Evolutionary conservation across 2,797 vertebrate genomes (phyloP).

Genomic region (Emys orbicularis): DNA sequence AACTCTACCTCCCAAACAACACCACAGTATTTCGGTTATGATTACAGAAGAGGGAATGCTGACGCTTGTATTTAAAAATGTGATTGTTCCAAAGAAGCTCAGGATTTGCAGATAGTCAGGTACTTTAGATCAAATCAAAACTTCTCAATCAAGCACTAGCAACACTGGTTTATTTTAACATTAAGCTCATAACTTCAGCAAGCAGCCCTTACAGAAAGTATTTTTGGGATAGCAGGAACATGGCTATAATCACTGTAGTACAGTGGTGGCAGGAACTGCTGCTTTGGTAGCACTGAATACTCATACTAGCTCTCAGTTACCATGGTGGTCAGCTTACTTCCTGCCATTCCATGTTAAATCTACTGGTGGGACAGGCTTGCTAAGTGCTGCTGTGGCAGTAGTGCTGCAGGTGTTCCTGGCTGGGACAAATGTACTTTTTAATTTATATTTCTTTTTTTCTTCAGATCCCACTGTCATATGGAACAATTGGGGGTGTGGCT

Average conservation of each 20-base stretch:
- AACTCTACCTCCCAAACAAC: background rate
- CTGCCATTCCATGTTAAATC: background rate
- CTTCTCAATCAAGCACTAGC: background rate
- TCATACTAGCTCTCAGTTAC: background rate
- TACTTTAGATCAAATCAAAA: background rate
- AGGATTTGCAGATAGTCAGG: background rate
- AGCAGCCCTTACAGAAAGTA: background rate
- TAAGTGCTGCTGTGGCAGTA: background rate
- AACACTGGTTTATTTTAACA: background rate
- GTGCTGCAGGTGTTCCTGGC: background rate
- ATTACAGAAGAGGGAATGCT: background rate
- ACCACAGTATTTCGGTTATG: background rate
- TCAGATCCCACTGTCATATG: background rate
- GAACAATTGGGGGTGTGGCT: background rate
- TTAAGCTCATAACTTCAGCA: background rate
- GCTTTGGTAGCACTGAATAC: background rate
- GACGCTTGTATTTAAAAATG: background rate
- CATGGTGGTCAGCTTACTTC: background rate
- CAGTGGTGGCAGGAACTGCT: background rate
- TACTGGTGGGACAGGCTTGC: background rate
- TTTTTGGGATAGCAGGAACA: background rate
- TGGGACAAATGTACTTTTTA: background rate
- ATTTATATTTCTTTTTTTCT: background rate
- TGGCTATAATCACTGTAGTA: background rate
- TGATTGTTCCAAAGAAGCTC: background rate